A percentile compares a stretch with the other conserved stretches of the same genome.
phyloP scores from a whole-genome alignment of 2,888 invertebrate species.

The Meandrusa payeni region DNA sequence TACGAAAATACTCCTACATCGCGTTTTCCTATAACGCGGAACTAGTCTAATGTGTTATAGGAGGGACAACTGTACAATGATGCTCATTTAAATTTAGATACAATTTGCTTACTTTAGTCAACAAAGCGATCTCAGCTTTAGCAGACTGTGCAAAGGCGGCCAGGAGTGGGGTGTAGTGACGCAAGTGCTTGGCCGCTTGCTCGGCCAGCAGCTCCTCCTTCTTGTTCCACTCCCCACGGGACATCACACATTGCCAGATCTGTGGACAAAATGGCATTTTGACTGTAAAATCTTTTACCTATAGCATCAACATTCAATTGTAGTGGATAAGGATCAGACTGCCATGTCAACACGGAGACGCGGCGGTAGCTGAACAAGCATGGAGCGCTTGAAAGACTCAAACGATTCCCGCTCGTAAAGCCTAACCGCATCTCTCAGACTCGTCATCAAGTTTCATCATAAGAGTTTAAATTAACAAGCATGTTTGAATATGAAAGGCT shows the following conservation, averaged over 20 bases:
- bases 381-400: conserved; percentile 55
- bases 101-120: conserved; percentile 85
- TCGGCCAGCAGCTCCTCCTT: conserved; percentile 98
- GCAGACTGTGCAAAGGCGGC: conserved; percentile 92
- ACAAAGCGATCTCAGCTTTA: conserved; percentile 92
- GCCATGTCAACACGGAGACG: conserved; percentile 62
- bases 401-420: conserved; percentile 36
- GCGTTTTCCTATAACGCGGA: too few species aligned
- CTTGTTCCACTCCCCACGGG: conserved; percentile 98
- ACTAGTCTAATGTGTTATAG: too few species aligned
- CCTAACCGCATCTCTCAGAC: conserved; percentile 54
- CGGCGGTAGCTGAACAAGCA: conserved; percentile 32
- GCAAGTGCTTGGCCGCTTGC: conserved; percentile 95
- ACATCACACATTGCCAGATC: conserved; percentile 98
- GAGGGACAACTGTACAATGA: too few species aligned
- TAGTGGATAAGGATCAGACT: conserved; percentile 49
- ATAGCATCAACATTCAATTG: background rate
- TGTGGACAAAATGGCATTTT: too few species aligned
- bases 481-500: too few species aligned
- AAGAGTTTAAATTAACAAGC: conserved; percentile 28
- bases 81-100: too few species aligned
- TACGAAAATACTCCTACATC: too few species aligned
- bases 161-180: conserved; percentile 92
- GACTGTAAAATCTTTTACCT: too few species aligned
- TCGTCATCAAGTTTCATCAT: conserved; percentile 81